phyloP scores from a whole-genome alignment of 1,140 invertebrate species.

The Leptinotarsa texana region DNA sequence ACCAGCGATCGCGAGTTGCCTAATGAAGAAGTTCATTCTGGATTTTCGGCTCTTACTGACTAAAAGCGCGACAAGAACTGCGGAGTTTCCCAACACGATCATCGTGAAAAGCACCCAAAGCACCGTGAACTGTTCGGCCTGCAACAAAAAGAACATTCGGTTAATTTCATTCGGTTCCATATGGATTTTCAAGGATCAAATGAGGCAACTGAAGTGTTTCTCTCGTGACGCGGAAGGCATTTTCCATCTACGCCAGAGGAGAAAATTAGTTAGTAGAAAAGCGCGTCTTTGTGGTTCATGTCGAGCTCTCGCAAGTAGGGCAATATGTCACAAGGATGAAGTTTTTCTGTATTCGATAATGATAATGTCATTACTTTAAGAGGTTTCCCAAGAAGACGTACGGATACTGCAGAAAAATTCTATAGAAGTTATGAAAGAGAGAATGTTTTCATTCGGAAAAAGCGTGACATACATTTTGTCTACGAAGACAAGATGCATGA shows the following conservation, averaged over 20 bases:
- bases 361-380: too few relatives aligned
- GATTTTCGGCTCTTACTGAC: constrained; percentile 87
- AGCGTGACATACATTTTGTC: too few relatives aligned
- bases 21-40: constrained; percentile 96
- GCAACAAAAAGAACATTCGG: constrained; percentile 57
- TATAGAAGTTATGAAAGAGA: too few relatives aligned
- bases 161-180: constrained; percentile 11
- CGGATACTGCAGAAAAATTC: too few relatives aligned
- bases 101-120: constrained; percentile 85
- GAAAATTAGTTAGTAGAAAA: background rate
- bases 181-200: background rate
- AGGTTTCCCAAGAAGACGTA: too few relatives aligned
- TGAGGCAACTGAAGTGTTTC: background rate
- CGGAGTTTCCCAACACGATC: constrained; percentile 87
- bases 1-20: constrained; percentile 92
- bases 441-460: too few relatives aligned
- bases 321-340: too few relatives aligned
- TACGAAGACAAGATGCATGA: too few relatives aligned
- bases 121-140: constrained; percentile 88
- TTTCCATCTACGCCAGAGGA: background rate
- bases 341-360: too few relatives aligned
- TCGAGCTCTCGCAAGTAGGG: too few relatives aligned
- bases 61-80: constrained; percentile 81
- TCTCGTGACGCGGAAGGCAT: background rate
- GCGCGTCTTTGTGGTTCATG: too few relatives aligned